Conservation (phyloP, 2,113 vertebrate species). For the Callopanchax toddi region DNA sequence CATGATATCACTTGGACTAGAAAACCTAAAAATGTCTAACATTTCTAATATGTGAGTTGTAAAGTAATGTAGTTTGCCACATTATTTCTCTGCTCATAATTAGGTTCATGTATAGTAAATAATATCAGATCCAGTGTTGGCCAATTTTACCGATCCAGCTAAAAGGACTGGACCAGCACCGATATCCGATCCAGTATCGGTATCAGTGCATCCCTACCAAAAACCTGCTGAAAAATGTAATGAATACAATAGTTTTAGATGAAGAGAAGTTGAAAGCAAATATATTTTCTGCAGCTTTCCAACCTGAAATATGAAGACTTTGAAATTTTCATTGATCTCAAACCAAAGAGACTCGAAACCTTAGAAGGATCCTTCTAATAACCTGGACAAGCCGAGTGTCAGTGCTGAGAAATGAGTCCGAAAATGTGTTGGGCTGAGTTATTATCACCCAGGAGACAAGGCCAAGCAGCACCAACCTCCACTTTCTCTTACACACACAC, state of each 20-base stretch:
- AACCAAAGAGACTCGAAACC: conserved; percentile 15
- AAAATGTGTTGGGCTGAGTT: conserved; percentile 43
- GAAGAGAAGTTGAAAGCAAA: conserved; percentile 16
- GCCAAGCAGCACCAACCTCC: conserved; percentile 29
- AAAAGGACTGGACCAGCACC: no score
- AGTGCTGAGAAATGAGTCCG: conserved; percentile 35
- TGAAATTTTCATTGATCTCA: background rate
- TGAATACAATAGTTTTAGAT: conserved; percentile 1
- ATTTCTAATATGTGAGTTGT: no score
- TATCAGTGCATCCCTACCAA: no score
- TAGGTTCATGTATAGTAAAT: no score
- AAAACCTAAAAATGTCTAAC: no score
- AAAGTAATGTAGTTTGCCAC: no score
- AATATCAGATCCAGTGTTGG: no score
- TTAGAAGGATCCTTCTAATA: conserved; percentile 26
- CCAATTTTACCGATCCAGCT: no score
- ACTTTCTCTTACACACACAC: background rate
- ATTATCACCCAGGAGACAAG: conserved; percentile 53
- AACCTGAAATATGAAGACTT: conserved; percentile 26
- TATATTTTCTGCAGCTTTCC: conserved; percentile 7
- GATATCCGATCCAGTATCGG: no score
- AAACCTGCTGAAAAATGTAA: conserved; percentile 13
- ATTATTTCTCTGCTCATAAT: no score
- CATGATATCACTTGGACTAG: no score
- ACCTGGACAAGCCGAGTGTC: conserved; percentile 18